These are phyloP conservation scores for Congeria kusceri DNA, from an alignment of 2,888 invertebrate genomes.

Conservation along the genomic window DNA sequence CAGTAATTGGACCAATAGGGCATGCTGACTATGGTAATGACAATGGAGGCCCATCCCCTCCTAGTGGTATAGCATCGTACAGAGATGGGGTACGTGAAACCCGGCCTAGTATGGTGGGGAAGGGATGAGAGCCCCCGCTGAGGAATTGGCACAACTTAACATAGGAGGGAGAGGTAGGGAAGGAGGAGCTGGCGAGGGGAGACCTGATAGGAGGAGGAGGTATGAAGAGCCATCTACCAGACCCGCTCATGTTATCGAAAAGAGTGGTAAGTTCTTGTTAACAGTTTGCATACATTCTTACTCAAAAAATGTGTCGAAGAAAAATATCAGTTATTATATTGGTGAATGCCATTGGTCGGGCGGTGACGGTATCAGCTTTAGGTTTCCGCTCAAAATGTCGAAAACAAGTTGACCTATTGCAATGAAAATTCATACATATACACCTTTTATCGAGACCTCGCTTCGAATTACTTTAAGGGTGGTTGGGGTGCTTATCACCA, in stretches of 20 bases:
- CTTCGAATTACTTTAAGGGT: too few species aligned
- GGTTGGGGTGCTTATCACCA: too few species aligned
- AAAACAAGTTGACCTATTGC: too few species aligned
- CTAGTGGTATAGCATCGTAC: slow-evolving; percentile 78
- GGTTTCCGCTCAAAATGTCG: too few species aligned
- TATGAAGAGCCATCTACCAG: slow-evolving; percentile 62
- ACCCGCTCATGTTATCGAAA: slow-evolving; percentile 69
- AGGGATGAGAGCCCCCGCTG: slow-evolving; percentile 60
- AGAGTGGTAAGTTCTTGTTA: slow-evolving; percentile 55
- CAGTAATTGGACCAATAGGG: slow-evolving; percentile 51
- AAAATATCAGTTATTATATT: too few species aligned
- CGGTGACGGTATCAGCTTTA: too few species aligned
- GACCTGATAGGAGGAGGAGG: slow-evolving; percentile 35
- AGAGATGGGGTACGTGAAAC: slow-evolving; percentile 76
- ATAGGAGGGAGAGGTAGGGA: slow-evolving; percentile 41
- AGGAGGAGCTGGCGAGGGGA: slow-evolving; percentile 49
- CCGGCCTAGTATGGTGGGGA: slow-evolving; percentile 71
- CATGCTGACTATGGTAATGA: slow-evolving; percentile 61
- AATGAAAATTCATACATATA: too few species aligned
- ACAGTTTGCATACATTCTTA: too few species aligned
- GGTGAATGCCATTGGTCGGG: too few species aligned
- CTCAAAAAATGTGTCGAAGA: too few species aligned
- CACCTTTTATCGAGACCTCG: too few species aligned
- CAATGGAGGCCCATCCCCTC: slow-evolving; percentile 68
- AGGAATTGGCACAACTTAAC: slow-evolving; percentile 67